Conservation (phyloP, 1,140 invertebrate genomes). For the Sipha flava region DNA sequence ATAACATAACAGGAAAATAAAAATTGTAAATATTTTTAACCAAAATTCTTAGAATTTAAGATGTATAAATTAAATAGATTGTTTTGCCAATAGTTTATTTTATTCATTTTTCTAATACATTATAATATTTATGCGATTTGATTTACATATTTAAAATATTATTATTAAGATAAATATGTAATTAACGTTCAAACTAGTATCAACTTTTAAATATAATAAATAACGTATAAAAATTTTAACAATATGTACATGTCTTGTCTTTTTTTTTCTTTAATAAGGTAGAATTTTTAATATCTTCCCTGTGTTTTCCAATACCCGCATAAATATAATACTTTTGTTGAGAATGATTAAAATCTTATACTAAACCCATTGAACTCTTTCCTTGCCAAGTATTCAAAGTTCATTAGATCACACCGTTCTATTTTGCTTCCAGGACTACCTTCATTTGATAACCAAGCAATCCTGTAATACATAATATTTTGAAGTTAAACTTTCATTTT, state of each 20-base stretch:
- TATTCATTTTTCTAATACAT: slow-evolving; percentile 23
- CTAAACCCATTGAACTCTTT: slow-evolving; percentile 70
- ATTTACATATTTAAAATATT: slow-evolving; percentile 20
- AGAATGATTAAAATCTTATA: slow-evolving; percentile 62
- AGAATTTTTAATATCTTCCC: background rate
- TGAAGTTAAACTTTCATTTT: no score
- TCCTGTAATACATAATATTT: slow-evolving; percentile 49
- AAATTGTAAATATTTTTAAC: slow-evolving; percentile 15
- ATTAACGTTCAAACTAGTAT: background rate
- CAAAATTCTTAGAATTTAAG: background rate
- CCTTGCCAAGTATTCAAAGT: slow-evolving; percentile 68
- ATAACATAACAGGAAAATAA: background rate
- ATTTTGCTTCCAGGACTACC: slow-evolving; percentile 79
- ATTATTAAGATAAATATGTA: slow-evolving; percentile 12
- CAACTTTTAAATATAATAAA: slow-evolving; percentile 17
- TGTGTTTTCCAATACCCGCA: background rate
- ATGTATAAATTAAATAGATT: background rate
- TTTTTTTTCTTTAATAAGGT: background rate
- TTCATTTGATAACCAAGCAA: slow-evolving; percentile 69
- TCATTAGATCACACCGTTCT: slow-evolving; percentile 67
- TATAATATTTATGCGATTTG: background rate
- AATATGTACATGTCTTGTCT: slow-evolving; percentile 21
- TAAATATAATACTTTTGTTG: background rate
- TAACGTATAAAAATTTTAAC: slow-evolving; percentile 12
- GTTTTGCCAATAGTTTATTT: background rate